These are phyloP conservation scores for Chiridota heheva DNA, from an alignment of 35 echinoderm and acorn worm species.

Conservation along the genomic window DNA sequence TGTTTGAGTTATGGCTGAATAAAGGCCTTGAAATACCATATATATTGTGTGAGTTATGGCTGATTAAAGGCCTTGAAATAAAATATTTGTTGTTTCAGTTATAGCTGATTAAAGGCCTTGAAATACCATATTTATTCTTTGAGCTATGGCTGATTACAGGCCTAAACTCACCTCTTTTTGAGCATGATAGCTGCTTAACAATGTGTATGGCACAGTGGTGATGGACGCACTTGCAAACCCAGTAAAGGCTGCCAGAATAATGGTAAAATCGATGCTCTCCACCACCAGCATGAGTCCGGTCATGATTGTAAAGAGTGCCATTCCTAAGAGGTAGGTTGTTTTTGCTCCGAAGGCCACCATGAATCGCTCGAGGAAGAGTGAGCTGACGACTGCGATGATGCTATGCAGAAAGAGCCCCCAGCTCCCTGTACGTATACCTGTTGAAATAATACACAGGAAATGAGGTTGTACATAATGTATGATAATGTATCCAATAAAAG, in stretches of 20 bases:
- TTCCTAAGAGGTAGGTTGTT: slow-evolving; percentile 70
- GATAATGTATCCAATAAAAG: no score
- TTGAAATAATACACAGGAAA: slow-evolving; percentile 13
- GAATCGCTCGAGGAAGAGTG: slow-evolving; percentile 56
- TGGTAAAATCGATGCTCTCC: slow-evolving; percentile 49
- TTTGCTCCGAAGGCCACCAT: slow-evolving; percentile 52
- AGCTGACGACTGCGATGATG: slow-evolving; percentile 62
- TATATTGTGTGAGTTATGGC: no score
- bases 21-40: no score
- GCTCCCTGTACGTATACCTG: slow-evolving; percentile 90
- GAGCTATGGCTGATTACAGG: no score
- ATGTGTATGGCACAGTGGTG: slow-evolving; percentile 75
- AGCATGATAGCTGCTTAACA: slow-evolving; percentile 81
- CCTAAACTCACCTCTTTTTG: slow-evolving; percentile 62
- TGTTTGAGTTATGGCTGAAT: no score
- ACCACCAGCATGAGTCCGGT: slow-evolving; percentile 69
- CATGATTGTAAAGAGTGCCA: slow-evolving; percentile 59
- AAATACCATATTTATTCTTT: no score
- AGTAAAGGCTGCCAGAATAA: slow-evolving; percentile 71
- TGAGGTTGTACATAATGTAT: no score
- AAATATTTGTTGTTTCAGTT: no score
- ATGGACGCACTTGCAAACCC: slow-evolving; percentile 76
- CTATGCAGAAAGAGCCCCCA: slow-evolving; percentile 86
- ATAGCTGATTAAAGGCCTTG: no score
- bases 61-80: no score